Evolutionary conservation across 2,797 vertebrate genomes (phyloP).

Genomic region (Takifugu rubripes): DNA sequence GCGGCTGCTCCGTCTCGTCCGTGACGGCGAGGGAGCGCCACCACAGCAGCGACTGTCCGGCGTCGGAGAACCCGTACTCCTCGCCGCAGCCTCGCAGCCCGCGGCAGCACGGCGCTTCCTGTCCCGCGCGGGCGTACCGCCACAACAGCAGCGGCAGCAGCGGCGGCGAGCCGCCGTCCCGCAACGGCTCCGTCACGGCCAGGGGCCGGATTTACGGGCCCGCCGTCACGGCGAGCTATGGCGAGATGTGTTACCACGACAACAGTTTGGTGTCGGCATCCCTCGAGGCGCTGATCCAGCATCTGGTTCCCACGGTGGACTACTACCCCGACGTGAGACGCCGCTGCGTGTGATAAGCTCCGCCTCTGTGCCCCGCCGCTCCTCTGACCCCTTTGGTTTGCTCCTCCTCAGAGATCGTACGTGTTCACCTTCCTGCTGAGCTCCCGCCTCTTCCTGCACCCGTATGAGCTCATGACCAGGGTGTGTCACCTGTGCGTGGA

Average conservation of each 20-base stretch:
- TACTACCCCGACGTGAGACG: slow-evolving; percentile 92
- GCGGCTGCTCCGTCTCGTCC: slow-evolving; percentile 49
- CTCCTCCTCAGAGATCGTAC: slow-evolving; percentile 82
- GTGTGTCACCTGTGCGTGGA: slow-evolving; percentile 92
- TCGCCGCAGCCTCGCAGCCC: slow-evolving; percentile 51
- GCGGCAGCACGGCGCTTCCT: slow-evolving; percentile 56
- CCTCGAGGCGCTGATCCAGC: slow-evolving; percentile 93
- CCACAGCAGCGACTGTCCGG: slow-evolving; percentile 33
- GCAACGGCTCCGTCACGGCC: slow-evolving; percentile 6
- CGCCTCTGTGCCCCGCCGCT: not conserved
- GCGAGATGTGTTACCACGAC: slow-evolving; percentile 90
- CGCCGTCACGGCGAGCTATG: slow-evolving; percentile 77
- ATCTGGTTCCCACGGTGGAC: slow-evolving; percentile 92
- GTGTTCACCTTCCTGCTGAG: slow-evolving; percentile 95
- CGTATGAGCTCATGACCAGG: slow-evolving; percentile 88
- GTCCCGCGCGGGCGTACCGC: slow-evolving; percentile 53
- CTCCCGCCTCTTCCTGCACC: slow-evolving; percentile 91
- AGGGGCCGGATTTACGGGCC: slow-evolving; percentile 51
- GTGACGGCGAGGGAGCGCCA: slow-evolving; percentile 44
- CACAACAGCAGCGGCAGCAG: slow-evolving; percentile 47
- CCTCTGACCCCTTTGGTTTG: slow-evolving; percentile 16
- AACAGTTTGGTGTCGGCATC: slow-evolving; percentile 94
- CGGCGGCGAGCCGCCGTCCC: slow-evolving; percentile 58
- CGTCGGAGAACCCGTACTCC: slow-evolving; percentile 58
- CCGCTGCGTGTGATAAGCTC: too few relatives aligned